phyloP scores from a whole-genome alignment of 2,797 vertebrate species.

The Myotis vivesi region DNA sequence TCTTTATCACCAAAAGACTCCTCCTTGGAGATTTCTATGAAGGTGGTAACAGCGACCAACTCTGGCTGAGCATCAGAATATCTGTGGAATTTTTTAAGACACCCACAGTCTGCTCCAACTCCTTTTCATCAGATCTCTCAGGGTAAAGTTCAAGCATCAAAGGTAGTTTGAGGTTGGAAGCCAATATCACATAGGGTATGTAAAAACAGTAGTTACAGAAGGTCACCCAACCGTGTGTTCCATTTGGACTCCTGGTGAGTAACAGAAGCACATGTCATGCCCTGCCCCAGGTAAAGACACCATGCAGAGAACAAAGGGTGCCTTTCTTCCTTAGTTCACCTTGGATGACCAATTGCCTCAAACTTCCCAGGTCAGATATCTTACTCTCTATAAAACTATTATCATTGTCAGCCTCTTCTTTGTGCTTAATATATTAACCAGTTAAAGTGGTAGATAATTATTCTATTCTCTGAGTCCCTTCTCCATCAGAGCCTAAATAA shows the following conservation, averaged over 20 bases:
- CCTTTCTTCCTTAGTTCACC: neutral
- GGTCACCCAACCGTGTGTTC: neutral
- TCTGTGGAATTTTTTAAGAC: neutral
- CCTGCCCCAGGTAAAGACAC: neutral
- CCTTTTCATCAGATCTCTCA: neutral
- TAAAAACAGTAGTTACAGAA: neutral
- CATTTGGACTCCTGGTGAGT: neutral
- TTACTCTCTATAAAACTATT: neutral
- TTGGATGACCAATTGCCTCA: neutral
- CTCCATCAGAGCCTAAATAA: neutral
- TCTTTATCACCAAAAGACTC: neutral
- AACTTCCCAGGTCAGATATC: neutral
- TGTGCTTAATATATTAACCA: neutral
- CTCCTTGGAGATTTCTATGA: neutral
- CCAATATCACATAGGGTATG: neutral
- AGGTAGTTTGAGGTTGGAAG: neutral
- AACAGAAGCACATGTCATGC: neutral
- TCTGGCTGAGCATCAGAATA: neutral
- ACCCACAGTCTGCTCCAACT: neutral
- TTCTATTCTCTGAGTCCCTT: neutral
- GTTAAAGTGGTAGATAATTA: neutral
- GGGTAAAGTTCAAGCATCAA: neutral
- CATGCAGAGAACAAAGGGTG: neutral
- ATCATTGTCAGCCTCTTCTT: neutral
- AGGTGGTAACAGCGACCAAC: fast-evolving